Evolutionary conservation across 2,113 vertebrate genomes (phyloP).

Genomic region (Onychostruthus taczanowskii): DNA sequence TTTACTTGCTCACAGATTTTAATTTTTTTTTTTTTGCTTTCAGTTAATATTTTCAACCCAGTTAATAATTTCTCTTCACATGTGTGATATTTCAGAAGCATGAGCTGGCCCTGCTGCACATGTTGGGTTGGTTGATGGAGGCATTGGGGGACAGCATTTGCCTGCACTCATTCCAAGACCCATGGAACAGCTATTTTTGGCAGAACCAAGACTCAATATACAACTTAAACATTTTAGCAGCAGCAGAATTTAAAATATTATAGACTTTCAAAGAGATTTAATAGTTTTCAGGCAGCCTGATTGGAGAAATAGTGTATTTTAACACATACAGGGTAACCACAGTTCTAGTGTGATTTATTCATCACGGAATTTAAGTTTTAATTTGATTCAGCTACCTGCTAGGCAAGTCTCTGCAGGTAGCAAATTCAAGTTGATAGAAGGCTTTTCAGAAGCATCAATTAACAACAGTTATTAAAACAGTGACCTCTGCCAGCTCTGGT

Average conservation of each 20-base stretch:
- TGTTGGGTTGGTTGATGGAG: not conserved
- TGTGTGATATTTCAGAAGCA: not conserved
- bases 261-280: not conserved
- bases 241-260: not conserved
- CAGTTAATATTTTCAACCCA: not conserved
- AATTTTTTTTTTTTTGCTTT: not conserved
- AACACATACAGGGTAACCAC: not conserved
- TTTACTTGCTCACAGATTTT: not conserved
- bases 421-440: not conserved
- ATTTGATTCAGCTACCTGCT: conserved; percentile 12
- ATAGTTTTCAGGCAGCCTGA: not conserved
- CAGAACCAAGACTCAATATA: not conserved
- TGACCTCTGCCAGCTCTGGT: conserved; percentile 1
- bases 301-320: not conserved
- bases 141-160: not conserved
- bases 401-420: conserved; percentile 31
- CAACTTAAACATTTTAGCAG: not conserved
- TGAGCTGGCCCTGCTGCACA: not conserved
- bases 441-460: conserved; percentile 56
- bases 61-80: not conserved
- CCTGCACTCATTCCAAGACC: not conserved
- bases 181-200: not conserved
- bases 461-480: conserved; percentile 53
- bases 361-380: conserved; percentile 24
- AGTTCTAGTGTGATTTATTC: conserved; percentile 2